These are phyloP conservation scores for Hyperoplus immaculatus DNA, from an alignment of 2,797 vertebrate genomes.

Conservation along the genomic window DNA sequence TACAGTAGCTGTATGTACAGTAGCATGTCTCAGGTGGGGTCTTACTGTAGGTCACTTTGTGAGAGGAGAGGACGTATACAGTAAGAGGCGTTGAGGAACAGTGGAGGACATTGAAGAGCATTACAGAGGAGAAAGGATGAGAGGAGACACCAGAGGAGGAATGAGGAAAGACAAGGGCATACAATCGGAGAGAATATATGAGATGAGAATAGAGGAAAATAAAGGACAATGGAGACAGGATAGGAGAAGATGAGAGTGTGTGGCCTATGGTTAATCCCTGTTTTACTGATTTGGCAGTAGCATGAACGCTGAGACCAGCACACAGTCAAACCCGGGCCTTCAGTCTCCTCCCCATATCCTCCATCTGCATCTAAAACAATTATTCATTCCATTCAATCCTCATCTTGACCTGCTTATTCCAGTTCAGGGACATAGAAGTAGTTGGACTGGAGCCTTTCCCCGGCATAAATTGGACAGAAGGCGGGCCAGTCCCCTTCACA, in stretches of 20 bases:
- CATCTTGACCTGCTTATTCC: slow-evolving; percentile 66
- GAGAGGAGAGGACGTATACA: slow-evolving; percentile 28
- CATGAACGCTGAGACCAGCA: slow-evolving; percentile 59
- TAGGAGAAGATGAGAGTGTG: slow-evolving; percentile 49
- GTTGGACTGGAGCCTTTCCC: slow-evolving; percentile 52
- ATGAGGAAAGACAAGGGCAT: slow-evolving; percentile 58
- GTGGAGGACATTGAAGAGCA: slow-evolving; percentile 66
- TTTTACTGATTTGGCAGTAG: slow-evolving; percentile 70
- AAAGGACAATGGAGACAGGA: slow-evolving; percentile 47
- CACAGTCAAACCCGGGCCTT: slow-evolving; percentile 48
- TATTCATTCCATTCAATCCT: slow-evolving; percentile 66
- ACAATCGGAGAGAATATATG: slow-evolving; percentile 41
- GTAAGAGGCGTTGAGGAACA: slow-evolving; percentile 43
- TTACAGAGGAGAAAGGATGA: slow-evolving; percentile 55
- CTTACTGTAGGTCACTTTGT: slow-evolving; percentile 52
- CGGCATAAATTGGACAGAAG: slow-evolving; percentile 63
- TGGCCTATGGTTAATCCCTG: slow-evolving; percentile 67
- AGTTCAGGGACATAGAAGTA: slow-evolving; percentile 63
- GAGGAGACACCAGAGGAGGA: slow-evolving; percentile 60
- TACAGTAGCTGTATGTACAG: neutral
- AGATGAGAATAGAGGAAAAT: slow-evolving; percentile 45
- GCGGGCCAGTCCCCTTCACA: slow-evolving; percentile 55
- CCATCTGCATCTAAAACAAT: slow-evolving; percentile 68
- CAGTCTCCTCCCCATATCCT: slow-evolving; percentile 45
- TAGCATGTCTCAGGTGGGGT: slow-evolving; percentile 16